Evolutionary conservation across 2,797 vertebrate genomes (phyloP).

Genomic region (Peromyscus attwateri): DNA sequence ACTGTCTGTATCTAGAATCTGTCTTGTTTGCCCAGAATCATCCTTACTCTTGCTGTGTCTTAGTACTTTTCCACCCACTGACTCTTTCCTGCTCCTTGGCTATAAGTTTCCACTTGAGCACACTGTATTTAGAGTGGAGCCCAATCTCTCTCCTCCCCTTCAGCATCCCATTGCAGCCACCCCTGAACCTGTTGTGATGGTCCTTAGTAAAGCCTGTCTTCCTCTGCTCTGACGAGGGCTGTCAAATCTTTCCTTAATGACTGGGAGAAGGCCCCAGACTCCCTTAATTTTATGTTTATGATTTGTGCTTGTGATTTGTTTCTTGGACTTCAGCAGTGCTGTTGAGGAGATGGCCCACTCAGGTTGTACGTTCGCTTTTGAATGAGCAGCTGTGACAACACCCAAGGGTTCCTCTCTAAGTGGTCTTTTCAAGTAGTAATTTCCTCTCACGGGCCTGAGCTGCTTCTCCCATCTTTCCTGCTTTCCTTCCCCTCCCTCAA

Average conservation of each 20-base stretch:
- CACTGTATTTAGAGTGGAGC: neutral
- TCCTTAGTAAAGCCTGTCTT: neutral
- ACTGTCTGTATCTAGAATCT: neutral
- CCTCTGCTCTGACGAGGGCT: neutral
- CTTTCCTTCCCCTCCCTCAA: neutral
- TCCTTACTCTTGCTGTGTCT: neutral
- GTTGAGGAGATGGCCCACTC: neutral
- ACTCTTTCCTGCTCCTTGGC: neutral
- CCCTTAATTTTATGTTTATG: neutral
- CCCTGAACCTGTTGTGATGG: neutral
- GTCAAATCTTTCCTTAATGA: neutral
- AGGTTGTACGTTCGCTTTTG: neutral
- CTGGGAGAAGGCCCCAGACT: neutral
- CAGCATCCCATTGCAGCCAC: neutral
- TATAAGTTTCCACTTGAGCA: neutral
- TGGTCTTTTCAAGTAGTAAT: neutral
- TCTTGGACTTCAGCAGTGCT: neutral
- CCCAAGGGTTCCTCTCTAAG: neutral
- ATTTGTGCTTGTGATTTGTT: slow-evolving; percentile 9
- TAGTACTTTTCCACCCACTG: slow-evolving; percentile 16
- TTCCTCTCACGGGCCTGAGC: neutral
- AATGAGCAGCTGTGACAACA: neutral
- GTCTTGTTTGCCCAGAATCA: neutral
- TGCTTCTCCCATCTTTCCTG: neutral
- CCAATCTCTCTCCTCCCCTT: neutral